These are phyloP conservation scores for Microplitis manilae DNA, from an alignment of 2,888 invertebrate species.

Conservation along the genomic window DNA sequence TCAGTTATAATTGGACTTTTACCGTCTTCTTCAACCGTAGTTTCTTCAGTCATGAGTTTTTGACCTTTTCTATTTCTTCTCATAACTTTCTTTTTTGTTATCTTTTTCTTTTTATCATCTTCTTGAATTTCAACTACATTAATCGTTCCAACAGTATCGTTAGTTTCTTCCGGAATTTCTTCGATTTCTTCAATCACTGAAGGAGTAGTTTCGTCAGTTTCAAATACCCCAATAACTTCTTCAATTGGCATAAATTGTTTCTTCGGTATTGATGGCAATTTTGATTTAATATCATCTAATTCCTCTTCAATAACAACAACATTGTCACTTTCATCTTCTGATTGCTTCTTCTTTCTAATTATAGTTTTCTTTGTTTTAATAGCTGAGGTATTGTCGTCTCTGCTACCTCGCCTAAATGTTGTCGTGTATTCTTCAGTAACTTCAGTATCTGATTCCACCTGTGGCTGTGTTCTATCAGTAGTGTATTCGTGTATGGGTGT, in stretches of 20 bases:
- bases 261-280: constrained; percentile 62
- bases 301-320: constrained; percentile 69
- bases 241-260: constrained; percentile 67
- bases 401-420: constrained; percentile 63
- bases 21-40: constrained; percentile 68
- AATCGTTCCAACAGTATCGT: constrained; percentile 36
- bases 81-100: constrained; percentile 67
- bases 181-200: constrained; percentile 62
- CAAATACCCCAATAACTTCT: constrained; percentile 58
- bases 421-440: constrained; percentile 67
- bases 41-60: constrained; percentile 70
- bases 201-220: constrained; percentile 61
- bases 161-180: constrained; percentile 50
- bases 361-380: constrained; percentile 67
- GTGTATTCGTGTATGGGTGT: constrained; percentile 62
- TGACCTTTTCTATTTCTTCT: constrained; percentile 64
- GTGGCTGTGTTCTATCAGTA: constrained; percentile 57
- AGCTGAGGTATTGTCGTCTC: constrained; percentile 61
- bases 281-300: constrained; percentile 62
- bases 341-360: constrained; percentile 61
- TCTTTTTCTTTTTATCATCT: constrained; percentile 53
- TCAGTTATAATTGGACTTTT: constrained; percentile 69
- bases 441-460: constrained; percentile 65
- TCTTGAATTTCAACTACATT: constrained; percentile 46
- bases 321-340: constrained; percentile 53